A percentile compares a stretch with the other conserved stretches of the same genome.
Conservation (phyloP, 1,140 invertebrate genomes). For the Cardiocondyla obscurior region DNA sequence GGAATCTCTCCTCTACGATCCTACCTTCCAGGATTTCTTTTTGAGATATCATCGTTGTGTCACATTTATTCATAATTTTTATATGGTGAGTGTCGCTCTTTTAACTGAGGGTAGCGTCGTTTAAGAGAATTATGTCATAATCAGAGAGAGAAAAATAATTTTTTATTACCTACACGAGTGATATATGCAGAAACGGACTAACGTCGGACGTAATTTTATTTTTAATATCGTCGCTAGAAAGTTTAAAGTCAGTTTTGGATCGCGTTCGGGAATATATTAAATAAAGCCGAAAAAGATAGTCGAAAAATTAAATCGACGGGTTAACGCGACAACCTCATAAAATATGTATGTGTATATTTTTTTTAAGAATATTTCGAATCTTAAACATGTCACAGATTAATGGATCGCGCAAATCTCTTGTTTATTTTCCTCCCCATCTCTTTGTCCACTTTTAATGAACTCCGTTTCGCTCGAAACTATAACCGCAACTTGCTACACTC, state of each 20-base stretch:
- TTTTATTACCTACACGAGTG: too few species aligned
- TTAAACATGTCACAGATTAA: constrained; percentile 38
- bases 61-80: constrained; percentile 29
- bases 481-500: constrained; percentile 51
- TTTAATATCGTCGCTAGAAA: too few species aligned
- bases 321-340: too few species aligned
- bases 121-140: background rate
- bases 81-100: background rate
- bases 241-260: too few species aligned
- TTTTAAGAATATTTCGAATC: background rate
- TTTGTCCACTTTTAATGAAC: constrained; percentile 49
- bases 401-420: constrained; percentile 12
- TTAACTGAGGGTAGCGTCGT: background rate
- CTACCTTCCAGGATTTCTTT: background rate
- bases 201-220: too few species aligned
- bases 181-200: too few species aligned
- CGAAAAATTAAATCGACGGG: too few species aligned
- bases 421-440: constrained; percentile 42
- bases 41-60: constrained; percentile 12
- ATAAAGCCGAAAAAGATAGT: too few species aligned
- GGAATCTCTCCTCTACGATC: background rate
- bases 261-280: too few species aligned
- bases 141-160: background rate
- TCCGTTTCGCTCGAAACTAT: constrained; percentile 48
- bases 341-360: background rate